phyloP scores from a whole-genome alignment of 2,888 invertebrate genomes.

The Cerceris ruficornis region DNA sequence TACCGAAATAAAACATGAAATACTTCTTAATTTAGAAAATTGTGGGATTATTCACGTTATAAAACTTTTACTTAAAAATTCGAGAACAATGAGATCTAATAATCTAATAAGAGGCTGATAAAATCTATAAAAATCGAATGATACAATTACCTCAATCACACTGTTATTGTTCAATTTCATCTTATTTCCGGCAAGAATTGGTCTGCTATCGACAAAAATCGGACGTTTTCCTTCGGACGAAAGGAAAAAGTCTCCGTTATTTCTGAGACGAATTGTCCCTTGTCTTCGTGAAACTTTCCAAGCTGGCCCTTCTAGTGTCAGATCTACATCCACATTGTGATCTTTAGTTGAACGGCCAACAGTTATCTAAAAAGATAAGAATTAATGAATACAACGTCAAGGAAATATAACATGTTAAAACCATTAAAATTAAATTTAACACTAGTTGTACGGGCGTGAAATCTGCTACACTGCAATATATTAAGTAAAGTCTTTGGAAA shows the following conservation, averaged over 20 bases:
- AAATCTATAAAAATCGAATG: neutral
- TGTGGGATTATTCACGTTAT: neutral
- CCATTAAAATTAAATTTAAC: too few relatives aligned
- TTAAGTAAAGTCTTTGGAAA: too few relatives aligned
- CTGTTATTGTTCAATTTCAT: slow-evolving; percentile 96
- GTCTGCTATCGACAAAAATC: slow-evolving; percentile 96
- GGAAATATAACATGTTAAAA: neutral
- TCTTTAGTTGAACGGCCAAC: slow-evolving; percentile 95
- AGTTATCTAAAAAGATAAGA: slow-evolving; percentile 85
- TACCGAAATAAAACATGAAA: neutral
- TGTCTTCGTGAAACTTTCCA: slow-evolving; percentile 96
- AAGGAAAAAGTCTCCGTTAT: slow-evolving; percentile 97
- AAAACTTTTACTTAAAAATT: too few relatives aligned
- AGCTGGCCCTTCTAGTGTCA: slow-evolving; percentile 96
- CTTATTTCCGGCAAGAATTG: slow-evolving; percentile 93
- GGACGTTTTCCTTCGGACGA: slow-evolving; percentile 97
- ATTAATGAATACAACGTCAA: slow-evolving; percentile 10
- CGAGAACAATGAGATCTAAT: too few relatives aligned
- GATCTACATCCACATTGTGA: slow-evolving; percentile 95
- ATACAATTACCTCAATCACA: slow-evolving; percentile 91
- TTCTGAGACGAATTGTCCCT: slow-evolving; percentile 93
- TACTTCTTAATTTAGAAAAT: neutral
- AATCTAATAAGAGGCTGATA: too few relatives aligned
- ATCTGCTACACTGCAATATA: too few relatives aligned
- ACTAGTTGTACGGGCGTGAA: too few relatives aligned